phyloP scores from a whole-genome alignment of 2,113 vertebrate species.

The Paramormyrops kingsleyae region DNA sequence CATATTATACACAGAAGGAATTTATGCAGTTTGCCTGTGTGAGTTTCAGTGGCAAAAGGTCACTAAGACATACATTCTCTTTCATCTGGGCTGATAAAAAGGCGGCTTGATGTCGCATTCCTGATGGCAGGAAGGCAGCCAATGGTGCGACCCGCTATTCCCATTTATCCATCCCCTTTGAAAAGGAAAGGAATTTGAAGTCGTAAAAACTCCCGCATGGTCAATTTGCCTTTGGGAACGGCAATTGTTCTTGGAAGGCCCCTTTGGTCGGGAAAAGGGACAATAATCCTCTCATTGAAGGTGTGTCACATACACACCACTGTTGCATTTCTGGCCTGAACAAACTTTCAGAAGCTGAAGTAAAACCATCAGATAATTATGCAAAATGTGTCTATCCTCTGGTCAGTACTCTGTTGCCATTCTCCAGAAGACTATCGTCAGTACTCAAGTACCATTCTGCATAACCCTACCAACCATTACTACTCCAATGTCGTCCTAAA shows the following conservation, averaged over 20 bases:
- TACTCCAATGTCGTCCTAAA: background rate
- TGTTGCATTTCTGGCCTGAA: background rate
- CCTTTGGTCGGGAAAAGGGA: conserved; percentile 18
- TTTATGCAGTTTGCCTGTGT: conserved; percentile 16
- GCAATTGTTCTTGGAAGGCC: conserved; percentile 3
- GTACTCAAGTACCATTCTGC: background rate
- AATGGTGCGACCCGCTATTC: conserved; percentile 12
- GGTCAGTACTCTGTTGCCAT: background rate
- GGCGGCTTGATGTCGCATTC: conserved; percentile 22
- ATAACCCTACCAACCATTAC: background rate
- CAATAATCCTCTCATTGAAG: conserved; percentile 19
- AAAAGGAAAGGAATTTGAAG: conserved; percentile 41
- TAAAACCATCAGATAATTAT: background rate
- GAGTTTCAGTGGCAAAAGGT: conserved; percentile 31
- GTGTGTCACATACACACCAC: conserved; percentile 33
- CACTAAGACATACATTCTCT: conserved; percentile 23
- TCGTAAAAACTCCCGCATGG: conserved; percentile 37
- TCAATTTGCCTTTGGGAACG: conserved; percentile 29
- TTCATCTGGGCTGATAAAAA: conserved; percentile 34
- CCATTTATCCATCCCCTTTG: conserved; percentile 32
- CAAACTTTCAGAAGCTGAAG: background rate
- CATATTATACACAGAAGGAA: conserved; percentile 38
- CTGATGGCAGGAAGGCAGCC: conserved; percentile 15
- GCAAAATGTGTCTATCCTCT: background rate
- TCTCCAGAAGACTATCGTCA: background rate